phyloP scores from a whole-genome alignment of 1,140 invertebrate species.

The Lepidostoma basale region DNA sequence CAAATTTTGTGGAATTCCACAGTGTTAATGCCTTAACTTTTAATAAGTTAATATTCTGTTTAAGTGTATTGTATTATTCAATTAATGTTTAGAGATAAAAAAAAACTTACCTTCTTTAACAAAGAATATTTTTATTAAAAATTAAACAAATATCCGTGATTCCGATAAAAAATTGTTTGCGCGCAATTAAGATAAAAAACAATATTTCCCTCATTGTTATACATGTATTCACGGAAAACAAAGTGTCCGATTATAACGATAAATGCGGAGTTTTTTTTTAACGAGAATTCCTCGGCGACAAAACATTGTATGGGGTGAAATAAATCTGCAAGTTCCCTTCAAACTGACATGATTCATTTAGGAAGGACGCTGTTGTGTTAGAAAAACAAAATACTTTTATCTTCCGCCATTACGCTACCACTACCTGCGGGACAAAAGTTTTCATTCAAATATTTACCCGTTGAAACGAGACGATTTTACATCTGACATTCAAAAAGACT shows the following conservation, averaged over 20 bases:
- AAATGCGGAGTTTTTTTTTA: constrained; percentile 15
- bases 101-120: too few relatives aligned
- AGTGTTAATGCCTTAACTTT: too few relatives aligned
- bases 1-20: too few relatives aligned
- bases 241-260: constrained; percentile 13
- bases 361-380: constrained; percentile 27
- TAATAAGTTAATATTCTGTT: too few relatives aligned
- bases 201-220: neutral
- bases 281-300: constrained; percentile 14
- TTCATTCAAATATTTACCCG: constrained; percentile 20
- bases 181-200: neutral
- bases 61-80: too few relatives aligned
- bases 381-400: constrained; percentile 31
- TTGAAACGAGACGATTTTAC: too few relatives aligned
- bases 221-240: neutral
- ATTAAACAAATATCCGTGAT: too few relatives aligned
- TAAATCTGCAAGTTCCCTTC: constrained; percentile 37
- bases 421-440: neutral
- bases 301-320: constrained; percentile 26
- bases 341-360: constrained; percentile 36
- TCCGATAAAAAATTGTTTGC: neutral
- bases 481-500: too few relatives aligned
- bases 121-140: too few relatives aligned
- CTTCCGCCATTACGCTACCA: constrained; percentile 1
- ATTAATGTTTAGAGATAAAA: too few relatives aligned